Evolutionary conservation across 2,113 vertebrate species (phyloP).

Genomic region (Phalacrocorax carbo): DNA sequence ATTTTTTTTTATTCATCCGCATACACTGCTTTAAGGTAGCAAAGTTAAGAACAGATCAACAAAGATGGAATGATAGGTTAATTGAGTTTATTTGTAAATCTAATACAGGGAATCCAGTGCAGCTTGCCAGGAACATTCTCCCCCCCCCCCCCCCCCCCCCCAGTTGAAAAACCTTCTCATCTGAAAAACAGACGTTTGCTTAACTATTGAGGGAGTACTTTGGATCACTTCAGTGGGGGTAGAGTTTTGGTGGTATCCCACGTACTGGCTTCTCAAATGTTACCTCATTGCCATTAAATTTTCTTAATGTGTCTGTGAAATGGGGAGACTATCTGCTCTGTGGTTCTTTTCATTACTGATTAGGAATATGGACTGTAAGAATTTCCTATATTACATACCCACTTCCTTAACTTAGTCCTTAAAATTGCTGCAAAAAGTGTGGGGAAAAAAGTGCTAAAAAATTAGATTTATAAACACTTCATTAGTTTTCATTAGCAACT

Average conservation of each 20-base stretch:
- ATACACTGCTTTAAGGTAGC: background rate
- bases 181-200: background rate
- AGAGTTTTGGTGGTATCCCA: background rate
- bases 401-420: background rate
- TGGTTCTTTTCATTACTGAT: background rate
- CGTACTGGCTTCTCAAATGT: background rate
- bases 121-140: background rate
- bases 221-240: background rate
- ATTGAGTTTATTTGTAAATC: background rate
- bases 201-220: background rate
- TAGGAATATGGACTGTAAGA: background rate
- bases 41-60: background rate
- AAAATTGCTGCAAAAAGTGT: background rate
- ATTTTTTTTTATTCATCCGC: background rate
- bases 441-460: background rate
- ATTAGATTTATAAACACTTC: background rate
- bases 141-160: too few relatives aligned
- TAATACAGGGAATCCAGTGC: fast-evolving
- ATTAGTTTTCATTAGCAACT: background rate
- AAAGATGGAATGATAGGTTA: background rate
- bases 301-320: background rate
- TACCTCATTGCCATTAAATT: background rate
- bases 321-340: background rate
- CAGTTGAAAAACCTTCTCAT: background rate
- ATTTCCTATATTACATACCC: background rate